A percentile compares a stretch with the other conserved stretches of the same genome.
These are phyloP conservation scores for Aselliscus stoliczkanus DNA, from an alignment of 2,797 vertebrate genomes.

Conservation along the genomic window DNA sequence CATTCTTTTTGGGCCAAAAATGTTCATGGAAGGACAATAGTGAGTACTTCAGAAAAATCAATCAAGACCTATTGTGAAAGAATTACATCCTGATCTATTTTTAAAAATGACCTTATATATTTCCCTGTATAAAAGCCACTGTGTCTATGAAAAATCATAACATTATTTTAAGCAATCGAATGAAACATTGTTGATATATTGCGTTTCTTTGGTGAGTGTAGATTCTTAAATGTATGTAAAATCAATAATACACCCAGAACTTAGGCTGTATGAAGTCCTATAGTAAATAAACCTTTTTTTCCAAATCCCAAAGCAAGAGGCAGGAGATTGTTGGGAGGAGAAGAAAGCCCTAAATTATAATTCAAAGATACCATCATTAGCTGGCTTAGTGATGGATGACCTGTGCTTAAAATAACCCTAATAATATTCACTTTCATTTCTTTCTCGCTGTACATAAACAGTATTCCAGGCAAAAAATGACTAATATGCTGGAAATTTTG, in stretches of 20 bases:
- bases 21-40: background rate
- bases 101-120: background rate
- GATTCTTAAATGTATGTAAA: background rate
- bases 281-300: background rate
- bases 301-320: background rate
- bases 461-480: background rate
- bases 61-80: background rate
- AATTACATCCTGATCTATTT: background rate
- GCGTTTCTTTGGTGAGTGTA: background rate
- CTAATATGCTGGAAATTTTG: background rate
- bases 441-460: background rate
- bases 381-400: background rate
- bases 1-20: conserved; percentile 4
- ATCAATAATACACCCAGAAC: background rate
- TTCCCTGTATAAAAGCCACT: background rate
- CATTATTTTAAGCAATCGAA: background rate
- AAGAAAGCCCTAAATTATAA: background rate
- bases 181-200: background rate
- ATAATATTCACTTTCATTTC: background rate
- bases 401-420: background rate
- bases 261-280: background rate
- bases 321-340: background rate
- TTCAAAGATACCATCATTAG: background rate
- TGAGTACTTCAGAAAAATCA: background rate
- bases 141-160: background rate